Evolutionary conservation across 35 echinoderm and acorn worm species (phyloP), one percentile per base, ranked within the genome.

Genomic region (Chiridota heheva): DNA sequence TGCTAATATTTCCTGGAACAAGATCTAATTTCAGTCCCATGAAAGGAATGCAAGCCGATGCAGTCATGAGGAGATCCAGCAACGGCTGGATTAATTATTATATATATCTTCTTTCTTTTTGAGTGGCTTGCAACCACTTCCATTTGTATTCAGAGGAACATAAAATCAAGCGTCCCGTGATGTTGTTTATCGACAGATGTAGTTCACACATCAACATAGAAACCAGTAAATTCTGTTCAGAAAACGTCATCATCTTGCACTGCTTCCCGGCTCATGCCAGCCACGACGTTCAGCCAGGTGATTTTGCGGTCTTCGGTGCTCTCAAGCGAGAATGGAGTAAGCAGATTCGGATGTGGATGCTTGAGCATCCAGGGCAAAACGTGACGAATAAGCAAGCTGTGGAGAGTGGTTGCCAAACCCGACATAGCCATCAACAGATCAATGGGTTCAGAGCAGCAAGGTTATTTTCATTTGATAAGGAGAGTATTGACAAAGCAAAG

Each of bases 211-310:
- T n/a, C n/a, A n/a, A n/a, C n/a, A n/a, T n/a, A n/a, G n/a, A n/a
- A n/a, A n/a, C n/a, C n/a, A n/a, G n/a, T n/a, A 63, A 91, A 36
- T 59, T 91, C 2, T 85, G 81, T 27, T 56, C 63, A 5, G 73
- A 81, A 15, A 69, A 78, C 39, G 16, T 28, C 1, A 75, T 91
- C 18, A 53, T 86, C 12, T 49, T 90, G 28, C 85, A 85, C 64
- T 76, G 81, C 7, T 68, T 90, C 43, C 81, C 72, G 10, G 44
- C 71, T 8, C 71, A 90, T 72, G 69, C 81, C 8, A 48, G 42
- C 22, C 88, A 90, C 53, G 72, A 84, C 26, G 58, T 91, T 2
- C 89, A 91, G 37, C 89, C 89, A 7, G 80, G 82, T 30, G 89
- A 86, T 72, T 46, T 91, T 36, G 31, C 59, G 41, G 47, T 91